Conservation (phyloP, 2,113 vertebrate genomes). For the Brachyhypopomus occidentalis region DNA sequence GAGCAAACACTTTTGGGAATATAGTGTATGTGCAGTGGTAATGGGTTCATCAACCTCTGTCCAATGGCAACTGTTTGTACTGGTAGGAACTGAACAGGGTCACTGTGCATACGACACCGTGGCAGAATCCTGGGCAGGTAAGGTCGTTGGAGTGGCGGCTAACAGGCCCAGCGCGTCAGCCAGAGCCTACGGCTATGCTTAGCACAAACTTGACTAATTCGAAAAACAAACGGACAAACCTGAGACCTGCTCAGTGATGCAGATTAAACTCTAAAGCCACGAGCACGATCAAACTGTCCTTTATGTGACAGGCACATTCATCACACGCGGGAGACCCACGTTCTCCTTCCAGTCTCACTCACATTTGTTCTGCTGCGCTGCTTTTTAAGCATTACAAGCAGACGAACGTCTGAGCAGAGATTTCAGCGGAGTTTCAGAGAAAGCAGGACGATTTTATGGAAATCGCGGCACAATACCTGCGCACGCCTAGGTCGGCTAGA, state of each 20-base stretch:
- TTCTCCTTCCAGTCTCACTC: slow-evolving; percentile 51
- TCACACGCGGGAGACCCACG: slow-evolving; percentile 61
- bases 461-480: slow-evolving; percentile 19
- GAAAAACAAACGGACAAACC: slow-evolving; percentile 61
- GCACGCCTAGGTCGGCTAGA: not conserved
- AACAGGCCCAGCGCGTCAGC: too few relatives aligned
- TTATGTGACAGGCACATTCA: slow-evolving; percentile 75
- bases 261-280: slow-evolving; percentile 68
- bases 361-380: slow-evolving; percentile 62
- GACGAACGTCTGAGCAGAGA: slow-evolving; percentile 38
- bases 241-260: slow-evolving; percentile 59
- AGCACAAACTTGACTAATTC: slow-evolving; percentile 49
- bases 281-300: slow-evolving; percentile 71
- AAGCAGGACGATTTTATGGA: not conserved
- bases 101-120: too few relatives aligned
- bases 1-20: too few relatives aligned
- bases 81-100: too few relatives aligned
- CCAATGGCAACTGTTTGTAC: too few relatives aligned
- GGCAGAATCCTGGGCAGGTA: too few relatives aligned
- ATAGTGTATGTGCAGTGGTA: too few relatives aligned
- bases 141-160: too few relatives aligned
- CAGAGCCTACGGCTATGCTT: not conserved
- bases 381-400: slow-evolving; percentile 52
- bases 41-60: too few relatives aligned
- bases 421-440: slow-evolving; percentile 18